Conservation (phyloP, 2,888 invertebrate genomes). For the Drosophila rellima region DNA sequence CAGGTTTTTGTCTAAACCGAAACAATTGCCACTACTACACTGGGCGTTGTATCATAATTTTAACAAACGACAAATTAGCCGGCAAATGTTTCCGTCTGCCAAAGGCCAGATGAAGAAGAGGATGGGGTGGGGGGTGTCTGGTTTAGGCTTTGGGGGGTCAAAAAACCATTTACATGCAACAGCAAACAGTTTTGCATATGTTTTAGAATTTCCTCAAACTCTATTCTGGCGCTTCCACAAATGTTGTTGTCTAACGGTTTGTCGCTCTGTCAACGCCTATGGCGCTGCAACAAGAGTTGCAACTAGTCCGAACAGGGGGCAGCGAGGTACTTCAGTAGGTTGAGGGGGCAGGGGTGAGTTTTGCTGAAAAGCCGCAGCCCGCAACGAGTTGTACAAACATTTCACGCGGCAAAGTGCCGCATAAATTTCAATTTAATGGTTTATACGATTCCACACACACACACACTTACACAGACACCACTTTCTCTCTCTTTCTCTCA, state of each 20-base stretch:
- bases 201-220: conserved; percentile 51
- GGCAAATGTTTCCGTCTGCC: conserved; percentile 55
- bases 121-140: background rate
- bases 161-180: conserved; percentile 77
- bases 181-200: conserved; percentile 78
- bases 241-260: conserved; percentile 75
- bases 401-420: conserved; percentile 80
- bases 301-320: conserved; percentile 8
- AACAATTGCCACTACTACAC: conserved; percentile 50
- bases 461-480: conserved; percentile 7
- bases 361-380: conserved; percentile 72
- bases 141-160: conserved; percentile 14
- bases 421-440: conserved; percentile 80
- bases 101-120: background rate
- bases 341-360: background rate
- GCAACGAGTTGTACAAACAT: conserved; percentile 81
- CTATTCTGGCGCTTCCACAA: conserved; percentile 31
- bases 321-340: background rate
- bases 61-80: conserved; percentile 74
- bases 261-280: conserved; percentile 79
- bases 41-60: conserved; percentile 73
- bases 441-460: conserved; percentile 54
- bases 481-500: background rate
- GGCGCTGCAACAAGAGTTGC: conserved; percentile 42
- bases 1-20: conserved; percentile 5